Evolutionary conservation across 1,140 invertebrate species (phyloP).

Genomic region (Drosophila leontia): DNA sequence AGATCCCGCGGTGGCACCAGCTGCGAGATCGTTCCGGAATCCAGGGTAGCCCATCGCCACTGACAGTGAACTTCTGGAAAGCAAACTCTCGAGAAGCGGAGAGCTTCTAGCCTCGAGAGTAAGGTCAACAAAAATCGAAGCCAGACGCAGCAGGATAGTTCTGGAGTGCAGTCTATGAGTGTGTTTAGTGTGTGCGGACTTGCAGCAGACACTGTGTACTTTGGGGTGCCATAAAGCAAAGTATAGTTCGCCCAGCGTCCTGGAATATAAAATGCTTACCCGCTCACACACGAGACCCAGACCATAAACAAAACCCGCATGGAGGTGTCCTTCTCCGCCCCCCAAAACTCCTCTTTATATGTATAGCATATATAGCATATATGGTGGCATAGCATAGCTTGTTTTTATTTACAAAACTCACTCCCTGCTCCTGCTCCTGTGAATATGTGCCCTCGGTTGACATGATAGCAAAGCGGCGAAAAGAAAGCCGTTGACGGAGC

Average conservation of each 20-base stretch:
- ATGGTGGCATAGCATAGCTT: constrained; percentile 41
- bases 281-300: constrained; percentile 53
- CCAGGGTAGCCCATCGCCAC: constrained; percentile 1
- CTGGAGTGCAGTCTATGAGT: constrained; percentile 24
- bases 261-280: constrained; percentile 69
- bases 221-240: constrained; percentile 82
- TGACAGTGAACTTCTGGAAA: constrained; percentile 28
- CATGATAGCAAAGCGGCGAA: constrained; percentile 59
- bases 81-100: constrained; percentile 7
- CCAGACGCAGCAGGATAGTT: constrained; percentile 51
- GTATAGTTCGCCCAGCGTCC: constrained; percentile 63
- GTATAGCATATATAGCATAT: constrained; percentile 15
- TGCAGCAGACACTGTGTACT: constrained; percentile 62
- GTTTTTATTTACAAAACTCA: constrained; percentile 77
- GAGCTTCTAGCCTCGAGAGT: constrained; percentile 45
- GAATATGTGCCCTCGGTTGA: constrained; percentile 63
- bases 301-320: constrained; percentile 74
- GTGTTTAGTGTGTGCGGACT: constrained; percentile 29
- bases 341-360: constrained; percentile 7
- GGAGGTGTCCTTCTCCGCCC: constrained; percentile 17
- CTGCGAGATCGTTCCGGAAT: constrained; percentile 37
- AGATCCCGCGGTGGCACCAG: constrained; percentile 26
- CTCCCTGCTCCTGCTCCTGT: background rate
- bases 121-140: constrained; percentile 64
- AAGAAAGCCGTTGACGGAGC: constrained; percentile 50